These are phyloP conservation scores for Galendromus occidentalis DNA, from an alignment of 1,140 invertebrate species.

Conservation along the genomic window DNA sequence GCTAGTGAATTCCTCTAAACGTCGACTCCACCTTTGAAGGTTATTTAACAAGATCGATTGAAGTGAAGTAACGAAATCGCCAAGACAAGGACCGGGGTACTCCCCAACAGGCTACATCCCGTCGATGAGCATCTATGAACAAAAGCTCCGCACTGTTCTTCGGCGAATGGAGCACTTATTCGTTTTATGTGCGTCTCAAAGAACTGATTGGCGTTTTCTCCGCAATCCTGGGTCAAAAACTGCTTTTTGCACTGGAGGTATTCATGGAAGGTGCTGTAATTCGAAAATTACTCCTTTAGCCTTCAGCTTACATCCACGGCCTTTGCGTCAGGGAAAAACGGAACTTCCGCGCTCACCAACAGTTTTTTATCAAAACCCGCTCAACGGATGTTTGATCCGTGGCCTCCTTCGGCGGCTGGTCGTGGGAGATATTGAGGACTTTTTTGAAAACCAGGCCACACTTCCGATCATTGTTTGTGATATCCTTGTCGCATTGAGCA, in stretches of 20 bases:
- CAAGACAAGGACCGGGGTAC: no score
- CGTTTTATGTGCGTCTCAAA: slow-evolving; percentile 10
- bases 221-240: neutral
- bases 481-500: slow-evolving; percentile 7
- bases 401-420: neutral
- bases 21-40: no score
- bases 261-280: neutral
- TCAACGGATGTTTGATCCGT: neutral
- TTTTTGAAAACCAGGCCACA: neutral
- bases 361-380: neutral
- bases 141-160: neutral
- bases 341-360: neutral
- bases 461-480: neutral
- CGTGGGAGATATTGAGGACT: neutral
- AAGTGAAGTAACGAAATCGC: no score
- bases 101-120: no score
- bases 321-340: no score
- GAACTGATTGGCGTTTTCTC: slow-evolving; percentile 2
- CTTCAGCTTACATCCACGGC: no score
- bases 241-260: neutral
- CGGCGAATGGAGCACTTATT: slow-evolving; percentile 1
- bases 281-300: no score
- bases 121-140: neutral
- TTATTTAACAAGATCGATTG: no score
- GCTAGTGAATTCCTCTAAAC: no score